Conservation (phyloP, 2,888 invertebrate genomes). For the Drosophila pseudotalamancana region DNA sequence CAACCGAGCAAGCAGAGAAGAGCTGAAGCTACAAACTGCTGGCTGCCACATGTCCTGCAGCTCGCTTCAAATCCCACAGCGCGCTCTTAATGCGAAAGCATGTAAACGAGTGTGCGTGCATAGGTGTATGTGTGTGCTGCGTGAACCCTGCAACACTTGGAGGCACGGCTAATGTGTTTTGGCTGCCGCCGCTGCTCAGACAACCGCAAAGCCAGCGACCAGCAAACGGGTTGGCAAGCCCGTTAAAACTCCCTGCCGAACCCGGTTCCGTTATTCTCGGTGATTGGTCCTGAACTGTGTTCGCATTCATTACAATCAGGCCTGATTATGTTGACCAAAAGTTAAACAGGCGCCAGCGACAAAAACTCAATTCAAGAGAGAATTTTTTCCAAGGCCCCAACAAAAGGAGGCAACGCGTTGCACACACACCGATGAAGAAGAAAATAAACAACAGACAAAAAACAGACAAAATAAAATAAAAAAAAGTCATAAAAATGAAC, state of each 20-base stretch:
- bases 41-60: slow-evolving; percentile 58
- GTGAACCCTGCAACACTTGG: slow-evolving; percentile 53
- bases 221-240: background rate
- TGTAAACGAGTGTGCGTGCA: slow-evolving; percentile 10
- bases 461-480: slow-evolving; percentile 34
- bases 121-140: slow-evolving; percentile 20
- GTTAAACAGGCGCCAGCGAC: slow-evolving; percentile 50
- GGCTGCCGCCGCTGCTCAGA: slow-evolving; percentile 58
- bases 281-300: slow-evolving; percentile 45
- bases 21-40: slow-evolving; percentile 42
- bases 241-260: background rate
- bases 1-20: slow-evolving; percentile 7
- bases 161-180: slow-evolving; percentile 70
- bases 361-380: slow-evolving; percentile 66
- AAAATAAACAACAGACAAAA: background rate
- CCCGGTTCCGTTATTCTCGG: slow-evolving; percentile 3
- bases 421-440: slow-evolving; percentile 7
- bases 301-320: slow-evolving; percentile 62
- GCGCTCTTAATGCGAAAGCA: slow-evolving; percentile 24
- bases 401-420: slow-evolving; percentile 26
- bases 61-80: slow-evolving; percentile 47
- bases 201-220: slow-evolving; percentile 35
- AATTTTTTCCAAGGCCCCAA: slow-evolving; percentile 67
- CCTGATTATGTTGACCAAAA: slow-evolving; percentile 59
- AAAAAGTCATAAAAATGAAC: slow-evolving; percentile 73